Evolutionary conservation across 2,888 invertebrate species (phyloP).

Genomic region (Chymomyza amoena): DNA sequence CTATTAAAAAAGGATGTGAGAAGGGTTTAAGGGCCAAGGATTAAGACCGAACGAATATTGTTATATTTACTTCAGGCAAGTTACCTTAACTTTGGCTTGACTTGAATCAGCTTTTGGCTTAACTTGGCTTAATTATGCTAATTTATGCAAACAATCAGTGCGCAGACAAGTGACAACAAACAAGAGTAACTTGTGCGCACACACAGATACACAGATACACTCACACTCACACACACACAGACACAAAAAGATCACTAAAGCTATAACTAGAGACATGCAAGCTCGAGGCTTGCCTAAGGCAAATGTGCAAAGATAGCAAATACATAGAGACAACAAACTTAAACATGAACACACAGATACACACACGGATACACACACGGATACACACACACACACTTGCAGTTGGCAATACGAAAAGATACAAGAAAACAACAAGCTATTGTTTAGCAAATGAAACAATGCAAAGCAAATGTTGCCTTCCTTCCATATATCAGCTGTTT

Average conservation of each 20-base stretch:
- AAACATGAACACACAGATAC: not conserved
- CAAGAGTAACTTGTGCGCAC: constrained; percentile 24
- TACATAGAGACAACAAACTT: not conserved
- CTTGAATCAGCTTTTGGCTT: constrained; percentile 4
- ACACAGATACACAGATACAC: constrained; percentile 33
- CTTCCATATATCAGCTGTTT: constrained; percentile 15
- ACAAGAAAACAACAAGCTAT: constrained; percentile 53
- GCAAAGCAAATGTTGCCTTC: constrained; percentile 62
- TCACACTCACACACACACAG: constrained; percentile 21
- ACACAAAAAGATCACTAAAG: constrained; percentile 13
- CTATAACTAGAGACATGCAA: not conserved
- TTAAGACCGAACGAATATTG: not conserved
- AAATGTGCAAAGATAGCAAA: not conserved
- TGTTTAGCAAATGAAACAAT: constrained; percentile 67
- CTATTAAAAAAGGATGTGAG: not conserved
- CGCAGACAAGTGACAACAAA: constrained; percentile 62
- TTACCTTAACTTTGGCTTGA: not conserved
- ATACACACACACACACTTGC: constrained; percentile 30
- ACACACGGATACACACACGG: too few species aligned
- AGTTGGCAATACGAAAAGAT: constrained; percentile 58
- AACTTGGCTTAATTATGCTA: constrained; percentile 67
- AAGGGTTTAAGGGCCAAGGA: not conserved
- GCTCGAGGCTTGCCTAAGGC: not conserved
- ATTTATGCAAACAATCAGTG: constrained; percentile 70
- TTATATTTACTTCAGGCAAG: not conserved